phyloP scores from a whole-genome alignment of 2,888 invertebrate genomes.

The Cepaea hortensis region DNA sequence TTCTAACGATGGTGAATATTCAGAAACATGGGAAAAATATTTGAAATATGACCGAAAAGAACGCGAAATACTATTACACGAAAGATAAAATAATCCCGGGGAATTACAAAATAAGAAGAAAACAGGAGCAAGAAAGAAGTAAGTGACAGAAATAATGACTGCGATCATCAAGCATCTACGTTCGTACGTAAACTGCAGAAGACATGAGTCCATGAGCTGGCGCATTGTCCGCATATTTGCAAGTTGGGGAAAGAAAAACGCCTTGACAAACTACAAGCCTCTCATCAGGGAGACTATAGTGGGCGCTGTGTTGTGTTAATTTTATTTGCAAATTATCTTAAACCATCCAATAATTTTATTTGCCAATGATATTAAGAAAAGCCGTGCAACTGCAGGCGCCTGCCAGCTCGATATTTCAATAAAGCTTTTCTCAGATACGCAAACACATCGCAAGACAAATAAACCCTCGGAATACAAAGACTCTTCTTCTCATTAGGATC shows the following conservation, averaged over 20 bases:
- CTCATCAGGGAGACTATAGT: not conserved
- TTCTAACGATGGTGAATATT: too few species aligned
- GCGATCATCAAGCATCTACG: not conserved
- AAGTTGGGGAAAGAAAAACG: not conserved
- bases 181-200: not conserved
- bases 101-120: too few species aligned
- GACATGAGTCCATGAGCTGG: not conserved
- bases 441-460: constrained; percentile 21
- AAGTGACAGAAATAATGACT: not conserved
- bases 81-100: too few species aligned
- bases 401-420: constrained; percentile 29
- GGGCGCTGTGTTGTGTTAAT: constrained; percentile 34
- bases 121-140: too few species aligned
- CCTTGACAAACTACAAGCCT: constrained; percentile 8
- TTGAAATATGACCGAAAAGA: too few species aligned
- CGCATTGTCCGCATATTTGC: not conserved
- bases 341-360: constrained; percentile 39
- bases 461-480: constrained; percentile 25
- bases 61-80: too few species aligned
- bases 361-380: constrained; percentile 32
- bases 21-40: too few species aligned
- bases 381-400: constrained; percentile 30
- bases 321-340: constrained; percentile 44
- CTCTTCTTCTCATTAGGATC: constrained; percentile 22
- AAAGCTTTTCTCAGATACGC: constrained; percentile 33